Evolutionary conservation across 2,888 invertebrate species (phyloP), one percentile per base, ranked within the genome.

Genomic region (Nephrotoma flavescens): DNA sequence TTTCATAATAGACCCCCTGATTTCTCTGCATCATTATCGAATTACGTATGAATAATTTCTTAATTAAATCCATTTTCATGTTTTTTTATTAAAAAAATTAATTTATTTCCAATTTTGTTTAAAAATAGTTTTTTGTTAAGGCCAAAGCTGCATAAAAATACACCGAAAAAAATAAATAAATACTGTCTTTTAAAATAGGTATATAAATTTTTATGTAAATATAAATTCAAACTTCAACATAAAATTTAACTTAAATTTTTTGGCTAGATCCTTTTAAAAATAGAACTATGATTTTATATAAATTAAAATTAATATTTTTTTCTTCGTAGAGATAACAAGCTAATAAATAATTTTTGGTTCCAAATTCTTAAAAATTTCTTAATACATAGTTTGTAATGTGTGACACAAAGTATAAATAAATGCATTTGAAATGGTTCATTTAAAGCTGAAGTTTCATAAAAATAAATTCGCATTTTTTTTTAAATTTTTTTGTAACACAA

Each of bases 81-180:
- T 44, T 2, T 44, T 71, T 71, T 71, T 71, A 31, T n/a, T 71
- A 71, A 71, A 71, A 71, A 71, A 71, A 31, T 44, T 71, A 71
- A 31, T 71, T 71, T 71, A 71, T 71, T 71, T 71, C 45, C 42
- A 44, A 44, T 85, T 85, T 42, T 42, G 42, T 42, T 42, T 19
- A 42, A 44, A 85, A 86, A 86, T 71, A 86, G 11, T 44, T 85
- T 85, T 41, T 85, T 42, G 42, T 42, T 85, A 42, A 85, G 42
- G 42, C 57, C 31, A 86, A 86, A 86, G 41, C 42, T 86, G 44
- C 42, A 44, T 52, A 86, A 86, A 86, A 86, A 57, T 15, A 86
- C 57, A 86, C 87, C 47, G 86, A 88, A 71, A 87, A 31, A 87
- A 88, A 84, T 12, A 31, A 90, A 89, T 88, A 93, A 93, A 93